Evolutionary conservation across 2,888 invertebrate genomes (phyloP).

Genomic region (Agrotis exclamationis): DNA sequence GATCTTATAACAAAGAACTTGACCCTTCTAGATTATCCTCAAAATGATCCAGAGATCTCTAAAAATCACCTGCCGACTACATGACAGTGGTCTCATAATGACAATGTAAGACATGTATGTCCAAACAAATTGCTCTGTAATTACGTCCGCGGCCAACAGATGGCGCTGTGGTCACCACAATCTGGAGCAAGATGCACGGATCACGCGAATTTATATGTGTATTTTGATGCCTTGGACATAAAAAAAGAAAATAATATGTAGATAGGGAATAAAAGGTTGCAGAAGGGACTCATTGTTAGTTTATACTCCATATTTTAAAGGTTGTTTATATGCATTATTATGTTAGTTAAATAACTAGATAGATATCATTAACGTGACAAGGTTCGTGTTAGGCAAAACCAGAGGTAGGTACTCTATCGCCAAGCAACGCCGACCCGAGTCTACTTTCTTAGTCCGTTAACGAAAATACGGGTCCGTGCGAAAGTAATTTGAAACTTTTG

Average conservation of each 20-base stretch:
- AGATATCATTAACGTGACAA: too few relatives aligned
- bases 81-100: constrained; percentile 15
- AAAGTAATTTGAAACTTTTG: too few relatives aligned
- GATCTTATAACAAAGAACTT: background rate
- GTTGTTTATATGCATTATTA: too few relatives aligned
- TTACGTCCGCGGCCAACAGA: constrained; percentile 44
- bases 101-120: constrained; percentile 11
- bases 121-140: constrained; percentile 32
- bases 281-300: too few relatives aligned
- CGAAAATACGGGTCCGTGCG: too few relatives aligned
- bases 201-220: constrained; percentile 36
- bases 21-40: background rate
- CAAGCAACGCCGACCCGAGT: too few relatives aligned
- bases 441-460: too few relatives aligned
- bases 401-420: too few relatives aligned
- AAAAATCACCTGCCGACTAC: constrained; percentile 45
- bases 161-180: constrained; percentile 60
- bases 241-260: background rate
- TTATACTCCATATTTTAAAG: too few relatives aligned
- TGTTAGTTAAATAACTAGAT: too few relatives aligned
- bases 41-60: constrained; percentile 35
- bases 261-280: too few relatives aligned
- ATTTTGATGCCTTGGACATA: constrained; percentile 24
- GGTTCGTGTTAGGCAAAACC: too few relatives aligned
- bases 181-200: constrained; percentile 31